A percentile compares a stretch with the other conserved stretches of the same genome.
Evolutionary conservation across 1,140 invertebrate species (phyloP).

Genomic region (Lepidurus apus): DNA sequence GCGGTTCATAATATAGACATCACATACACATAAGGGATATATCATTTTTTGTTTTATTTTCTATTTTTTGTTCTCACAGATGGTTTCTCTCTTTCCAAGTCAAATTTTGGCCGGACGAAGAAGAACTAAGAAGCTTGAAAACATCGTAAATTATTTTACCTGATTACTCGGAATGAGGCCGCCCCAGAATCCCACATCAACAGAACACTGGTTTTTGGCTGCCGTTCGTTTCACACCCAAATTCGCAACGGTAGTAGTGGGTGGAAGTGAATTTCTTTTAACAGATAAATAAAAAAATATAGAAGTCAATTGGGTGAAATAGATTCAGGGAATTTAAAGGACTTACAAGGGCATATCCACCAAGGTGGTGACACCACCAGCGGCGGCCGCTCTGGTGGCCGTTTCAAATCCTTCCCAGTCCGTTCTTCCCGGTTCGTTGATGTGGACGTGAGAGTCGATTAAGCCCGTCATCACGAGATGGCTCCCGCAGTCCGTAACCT

Average conservation of each 20-base stretch:
- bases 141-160: constrained; percentile 40
- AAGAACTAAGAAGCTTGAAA: too few species aligned
- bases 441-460: constrained; percentile 82
- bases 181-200: constrained; percentile 71
- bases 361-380: constrained; percentile 65
- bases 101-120: too few species aligned
- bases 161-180: constrained; percentile 60
- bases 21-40: too few species aligned
- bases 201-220: constrained; percentile 56
- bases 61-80: neutral
- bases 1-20: too few species aligned
- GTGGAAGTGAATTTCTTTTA: constrained; percentile 61
- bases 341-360: constrained; percentile 66
- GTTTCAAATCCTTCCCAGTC: constrained; percentile 58
- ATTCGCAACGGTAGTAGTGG: constrained; percentile 58
- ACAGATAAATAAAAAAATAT: constrained; percentile 29
- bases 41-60: too few species aligned
- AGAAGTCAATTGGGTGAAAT: constrained; percentile 26
- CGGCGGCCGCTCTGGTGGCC: constrained; percentile 63
- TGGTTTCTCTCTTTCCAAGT: neutral
- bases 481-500: constrained; percentile 56
- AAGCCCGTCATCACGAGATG: constrained; percentile 67
- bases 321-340: neutral
- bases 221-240: constrained; percentile 54
- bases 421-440: constrained; percentile 70